Evolutionary conservation across 2,888 invertebrate species (phyloP).

Genomic region (Andrena marginata): DNA sequence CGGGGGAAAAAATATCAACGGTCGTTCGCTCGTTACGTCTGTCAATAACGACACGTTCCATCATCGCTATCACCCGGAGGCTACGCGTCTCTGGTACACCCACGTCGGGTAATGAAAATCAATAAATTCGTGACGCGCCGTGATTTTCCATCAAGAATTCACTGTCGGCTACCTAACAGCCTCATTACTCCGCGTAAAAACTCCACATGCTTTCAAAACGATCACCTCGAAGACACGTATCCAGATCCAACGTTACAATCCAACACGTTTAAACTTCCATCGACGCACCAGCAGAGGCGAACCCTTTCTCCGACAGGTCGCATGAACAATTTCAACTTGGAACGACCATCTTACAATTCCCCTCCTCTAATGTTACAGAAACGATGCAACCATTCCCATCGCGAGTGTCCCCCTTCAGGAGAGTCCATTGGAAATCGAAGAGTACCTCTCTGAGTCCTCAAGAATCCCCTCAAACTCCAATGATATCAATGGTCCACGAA

Average conservation of each 20-base stretch:
- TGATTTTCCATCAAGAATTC: background rate
- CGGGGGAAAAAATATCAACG: conserved; percentile 16
- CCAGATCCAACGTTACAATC: background rate
- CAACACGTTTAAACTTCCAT: background rate
- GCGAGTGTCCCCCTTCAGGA: background rate
- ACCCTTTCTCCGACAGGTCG: conserved; percentile 14
- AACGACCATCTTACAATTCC: conserved; percentile 9
- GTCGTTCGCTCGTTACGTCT: conserved; percentile 3
- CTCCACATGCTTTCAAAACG: background rate
- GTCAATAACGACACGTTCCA: conserved; percentile 17
- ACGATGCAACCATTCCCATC: background rate
- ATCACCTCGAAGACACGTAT: background rate
- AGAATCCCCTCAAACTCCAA: background rate
- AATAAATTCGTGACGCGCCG: conserved; percentile 19
- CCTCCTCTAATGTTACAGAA: background rate
- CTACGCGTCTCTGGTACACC: background rate
- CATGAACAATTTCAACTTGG: conserved; percentile 12
- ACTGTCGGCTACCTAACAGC: background rate
- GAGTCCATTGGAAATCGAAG: background rate
- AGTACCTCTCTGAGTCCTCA: background rate
- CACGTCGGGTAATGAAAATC: background rate
- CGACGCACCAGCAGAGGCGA: background rate
- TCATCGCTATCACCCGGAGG: background rate
- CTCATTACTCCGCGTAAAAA: background rate
- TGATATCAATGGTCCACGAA: background rate